Base-by-base conservation (phyloP, 2,888 invertebrate species). In the Melanostoma mellinum region DNA sequence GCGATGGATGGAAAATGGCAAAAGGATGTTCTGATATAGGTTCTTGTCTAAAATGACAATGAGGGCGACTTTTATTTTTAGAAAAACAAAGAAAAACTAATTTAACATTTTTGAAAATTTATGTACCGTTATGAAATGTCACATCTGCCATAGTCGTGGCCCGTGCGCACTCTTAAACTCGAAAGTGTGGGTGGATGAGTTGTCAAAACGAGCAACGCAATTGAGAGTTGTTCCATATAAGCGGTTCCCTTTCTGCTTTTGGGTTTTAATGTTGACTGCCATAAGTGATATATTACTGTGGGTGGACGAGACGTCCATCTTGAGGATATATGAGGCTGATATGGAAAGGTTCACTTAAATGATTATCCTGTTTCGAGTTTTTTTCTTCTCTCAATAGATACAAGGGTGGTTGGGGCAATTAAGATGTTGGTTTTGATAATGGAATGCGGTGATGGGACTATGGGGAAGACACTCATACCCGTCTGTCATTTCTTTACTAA, bases 81-180 rank as follows among this genome's bases (percentile, higher is more conserved):
- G 84, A 84, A 75, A 84, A 75, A 84, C 79, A 79, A 84, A 61
- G 65, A 76, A 75, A 84, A 84, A 71, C 79, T 78, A 79, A 79
- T 79, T 84, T 84, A 79, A 63, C 36, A 75, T 79, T 84, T 84
- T 84, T 71, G 48, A 67, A 71, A 84, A 84, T 84, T 84, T 84
- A 84, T 84, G 84, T 79, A 84, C 79, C 84, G 84, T 79, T 84
- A 84, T 84, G 79, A 79, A 84, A 75, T 75, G 69, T 46, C 84
- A 67, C 84, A 84, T 84, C 82, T 82, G 82, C 73, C 63, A 30
- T 10, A 2, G 30, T 0, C 6, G 42, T 9, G n/a, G 3, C 9
- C 6, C 38, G 30, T 50, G n/a, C 46, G 52, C 20, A 20, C 20
- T 20, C 20, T 20, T 44, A 30, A 30, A 44, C 44, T 44, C 44